These are phyloP conservation scores for Heliconius nattereri DNA, from an alignment of 1,140 invertebrate species.

Conservation along the genomic window DNA sequence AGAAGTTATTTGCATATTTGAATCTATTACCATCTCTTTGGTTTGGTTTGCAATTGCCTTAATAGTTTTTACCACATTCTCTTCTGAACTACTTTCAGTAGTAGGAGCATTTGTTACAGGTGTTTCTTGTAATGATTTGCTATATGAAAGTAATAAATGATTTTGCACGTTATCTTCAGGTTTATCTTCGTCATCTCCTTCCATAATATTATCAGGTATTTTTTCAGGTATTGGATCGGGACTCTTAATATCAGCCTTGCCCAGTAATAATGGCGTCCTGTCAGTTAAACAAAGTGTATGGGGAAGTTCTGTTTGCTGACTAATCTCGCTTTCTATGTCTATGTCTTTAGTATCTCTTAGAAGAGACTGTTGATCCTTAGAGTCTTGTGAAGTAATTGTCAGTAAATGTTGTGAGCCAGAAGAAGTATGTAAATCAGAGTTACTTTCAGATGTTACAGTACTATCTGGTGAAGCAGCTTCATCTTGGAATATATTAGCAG, in stretches of 20 bases:
- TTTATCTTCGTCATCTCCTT: constrained; percentile 79
- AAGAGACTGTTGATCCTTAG: constrained; percentile 51
- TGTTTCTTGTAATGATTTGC: constrained; percentile 59
- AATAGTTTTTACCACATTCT: constrained; percentile 73
- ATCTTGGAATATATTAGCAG: constrained; percentile 84
- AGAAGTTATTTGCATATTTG: constrained; percentile 78
- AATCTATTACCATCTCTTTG: constrained; percentile 79
- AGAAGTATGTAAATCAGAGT: constrained; percentile 58
- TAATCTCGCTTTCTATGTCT: constrained; percentile 78
- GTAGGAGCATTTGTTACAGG: constrained; percentile 47
- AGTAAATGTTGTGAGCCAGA: constrained; percentile 55
- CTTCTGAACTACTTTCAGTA: constrained; percentile 55
- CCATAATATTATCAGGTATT: constrained; percentile 81
- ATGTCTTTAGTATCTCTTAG: constrained; percentile 73
- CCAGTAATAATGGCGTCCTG: constrained; percentile 66
- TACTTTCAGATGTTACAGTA: constrained; percentile 77
- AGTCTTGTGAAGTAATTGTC: constrained; percentile 49
- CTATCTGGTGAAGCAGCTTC: constrained; percentile 82
- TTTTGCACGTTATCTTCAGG: constrained; percentile 66
- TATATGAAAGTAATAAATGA: constrained; percentile 63
- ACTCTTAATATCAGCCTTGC: constrained; percentile 77
- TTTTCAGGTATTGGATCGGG: constrained; percentile 79
- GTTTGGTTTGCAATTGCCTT: constrained; percentile 78
- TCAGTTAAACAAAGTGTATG: constrained; percentile 70
- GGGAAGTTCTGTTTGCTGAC: constrained; percentile 76